A percentile compares a stretch with the other conserved stretches of the same genome.
Conservation (phyloP, 2,888 invertebrate genomes). For the Drosophila heteroneura region DNA sequence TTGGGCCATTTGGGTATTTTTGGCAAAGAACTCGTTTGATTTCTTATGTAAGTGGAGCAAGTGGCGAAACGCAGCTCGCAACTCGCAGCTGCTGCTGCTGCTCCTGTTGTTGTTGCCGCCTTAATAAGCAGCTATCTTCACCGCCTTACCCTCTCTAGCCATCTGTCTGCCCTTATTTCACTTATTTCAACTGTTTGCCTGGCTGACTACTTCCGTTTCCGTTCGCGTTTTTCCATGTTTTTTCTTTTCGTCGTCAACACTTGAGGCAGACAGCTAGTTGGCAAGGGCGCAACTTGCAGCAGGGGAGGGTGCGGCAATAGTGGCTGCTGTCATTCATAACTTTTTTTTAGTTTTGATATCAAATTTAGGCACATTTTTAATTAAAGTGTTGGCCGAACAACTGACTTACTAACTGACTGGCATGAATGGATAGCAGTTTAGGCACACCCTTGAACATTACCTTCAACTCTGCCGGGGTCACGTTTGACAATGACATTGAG, state of each 20-base stretch:
- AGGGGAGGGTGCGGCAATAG: background rate
- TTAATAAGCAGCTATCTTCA: constrained; percentile 57
- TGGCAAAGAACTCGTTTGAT: constrained; percentile 60
- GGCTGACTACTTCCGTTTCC: constrained; percentile 66
- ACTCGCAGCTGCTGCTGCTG: background rate
- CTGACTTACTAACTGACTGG: constrained; percentile 22
- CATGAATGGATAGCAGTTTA: constrained; percentile 32
- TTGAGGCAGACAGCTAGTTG: constrained; percentile 46
- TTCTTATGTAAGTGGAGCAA: constrained; percentile 72
- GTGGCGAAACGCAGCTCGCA: constrained; percentile 52
- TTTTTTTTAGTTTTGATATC: constrained; percentile 47
- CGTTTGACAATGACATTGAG: constrained; percentile 15
- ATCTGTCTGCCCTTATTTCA: constrained; percentile 22
- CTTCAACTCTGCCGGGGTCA: constrained; percentile 1
- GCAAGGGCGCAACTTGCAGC: constrained; percentile 27
- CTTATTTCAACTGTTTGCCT: constrained; percentile 34
- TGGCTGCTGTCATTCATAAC: constrained; percentile 58
- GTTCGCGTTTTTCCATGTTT: constrained; percentile 39
- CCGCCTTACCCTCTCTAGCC: background rate
- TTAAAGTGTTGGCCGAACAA: constrained; percentile 60
- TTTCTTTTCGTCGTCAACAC: constrained; percentile 42
- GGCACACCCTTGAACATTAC: constrained; percentile 23
- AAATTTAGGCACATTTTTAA: constrained; percentile 66
- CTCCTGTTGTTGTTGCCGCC: constrained; percentile 26
- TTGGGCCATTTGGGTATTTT: constrained; percentile 55